Conservation (phyloP, 2,888 invertebrate genomes). For the Torymus aiolomorphi region DNA sequence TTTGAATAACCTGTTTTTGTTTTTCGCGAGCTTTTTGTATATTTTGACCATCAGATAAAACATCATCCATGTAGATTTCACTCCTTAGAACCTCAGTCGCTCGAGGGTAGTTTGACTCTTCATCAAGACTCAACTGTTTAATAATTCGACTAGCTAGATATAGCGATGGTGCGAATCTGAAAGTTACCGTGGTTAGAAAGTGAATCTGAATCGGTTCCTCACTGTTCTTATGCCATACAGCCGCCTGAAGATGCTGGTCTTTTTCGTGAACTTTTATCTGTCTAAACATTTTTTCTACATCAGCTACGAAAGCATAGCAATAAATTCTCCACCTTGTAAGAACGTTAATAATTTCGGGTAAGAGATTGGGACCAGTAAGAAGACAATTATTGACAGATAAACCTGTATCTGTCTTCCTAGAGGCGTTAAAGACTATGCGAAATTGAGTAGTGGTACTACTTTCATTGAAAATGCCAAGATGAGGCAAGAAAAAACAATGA, state of each 20-base stretch:
- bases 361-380: too few relatives aligned
- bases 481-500: not conserved
- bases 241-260: too few relatives aligned
- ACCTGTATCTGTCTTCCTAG: not conserved
- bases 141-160: not conserved
- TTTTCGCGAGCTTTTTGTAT: slow-evolving; percentile 15
- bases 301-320: not conserved
- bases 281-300: too few relatives aligned
- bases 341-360: too few relatives aligned
- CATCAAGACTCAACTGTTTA: not conserved
- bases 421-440: slow-evolving; percentile 13
- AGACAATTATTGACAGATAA: slow-evolving; percentile 1
- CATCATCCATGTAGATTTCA: slow-evolving; percentile 49
- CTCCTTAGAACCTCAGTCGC: not conserved
- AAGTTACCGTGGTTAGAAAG: slow-evolving; percentile 8
- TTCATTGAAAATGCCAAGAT: not conserved
- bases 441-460: not conserved
- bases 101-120: not conserved
- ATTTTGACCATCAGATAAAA: slow-evolving; percentile 39
- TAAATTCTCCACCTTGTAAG: not conserved
- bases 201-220: not conserved
- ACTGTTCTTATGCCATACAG: not conserved
- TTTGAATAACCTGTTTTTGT: slow-evolving; percentile 30
- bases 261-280: too few relatives aligned
- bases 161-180: not conserved